Conservation (phyloP, 2,797 vertebrate species). For the Gymnopithys bicolor region DNA sequence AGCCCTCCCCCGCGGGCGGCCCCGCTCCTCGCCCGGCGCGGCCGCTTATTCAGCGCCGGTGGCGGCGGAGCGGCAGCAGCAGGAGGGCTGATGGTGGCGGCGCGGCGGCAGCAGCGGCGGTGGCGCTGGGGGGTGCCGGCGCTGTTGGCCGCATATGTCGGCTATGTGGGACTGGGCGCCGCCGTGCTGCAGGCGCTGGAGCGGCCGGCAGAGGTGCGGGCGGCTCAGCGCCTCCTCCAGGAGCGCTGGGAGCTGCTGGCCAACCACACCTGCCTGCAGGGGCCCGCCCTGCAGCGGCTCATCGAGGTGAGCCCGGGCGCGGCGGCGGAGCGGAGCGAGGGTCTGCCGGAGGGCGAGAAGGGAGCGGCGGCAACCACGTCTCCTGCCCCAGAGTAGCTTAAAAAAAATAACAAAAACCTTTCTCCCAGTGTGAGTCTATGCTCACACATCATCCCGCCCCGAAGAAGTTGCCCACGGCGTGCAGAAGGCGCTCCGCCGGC, state of each 20-base stretch:
- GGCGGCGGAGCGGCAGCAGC: not conserved
- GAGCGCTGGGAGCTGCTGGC: slow-evolving; percentile 82
- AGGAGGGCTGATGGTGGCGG: not conserved
- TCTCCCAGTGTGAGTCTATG: accelerated
- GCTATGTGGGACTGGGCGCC: slow-evolving; percentile 82
- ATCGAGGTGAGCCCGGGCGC: slow-evolving; percentile 78
- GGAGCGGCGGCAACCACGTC: not conserved
- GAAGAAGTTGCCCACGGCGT: not conserved
- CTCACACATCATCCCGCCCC: accelerated
- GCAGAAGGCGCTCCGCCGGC: not conserved
- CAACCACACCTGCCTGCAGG: slow-evolving; percentile 85
- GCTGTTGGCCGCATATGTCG: slow-evolving; percentile 78
- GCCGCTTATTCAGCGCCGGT: too few species aligned
- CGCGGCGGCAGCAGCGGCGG: not conserved
- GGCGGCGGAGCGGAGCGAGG: not conserved
- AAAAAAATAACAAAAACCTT: accelerated
- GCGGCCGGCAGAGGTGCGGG: slow-evolving; percentile 78
- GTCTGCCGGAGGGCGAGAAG: not conserved
- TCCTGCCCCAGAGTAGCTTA: not conserved
- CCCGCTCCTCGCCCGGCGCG: not conserved
- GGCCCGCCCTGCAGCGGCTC: slow-evolving; percentile 81
- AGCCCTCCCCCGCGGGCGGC: not conserved
- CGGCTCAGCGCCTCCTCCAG: slow-evolving; percentile 76
- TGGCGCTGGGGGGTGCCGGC: slow-evolving; percentile 23
- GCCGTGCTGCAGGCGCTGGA: slow-evolving; percentile 86